A percentile compares a stretch with the other conserved stretches of the same genome.
phyloP scores from a whole-genome alignment of 2,113 vertebrate genomes.

The Cepphus grylle region DNA sequence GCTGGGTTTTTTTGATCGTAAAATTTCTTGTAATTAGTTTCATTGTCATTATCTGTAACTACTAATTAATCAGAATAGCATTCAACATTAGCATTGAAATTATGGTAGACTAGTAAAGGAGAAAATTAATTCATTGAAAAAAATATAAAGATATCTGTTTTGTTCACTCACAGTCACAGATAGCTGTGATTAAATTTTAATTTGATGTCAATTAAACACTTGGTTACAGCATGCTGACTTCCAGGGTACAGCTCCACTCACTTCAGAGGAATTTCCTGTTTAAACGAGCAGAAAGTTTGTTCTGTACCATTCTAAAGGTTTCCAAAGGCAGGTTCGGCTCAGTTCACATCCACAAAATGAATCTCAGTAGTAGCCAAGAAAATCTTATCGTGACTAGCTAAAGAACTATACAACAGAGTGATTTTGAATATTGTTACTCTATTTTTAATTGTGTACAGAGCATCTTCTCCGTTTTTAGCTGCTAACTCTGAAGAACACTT shows the following conservation, averaged over 20 bases:
- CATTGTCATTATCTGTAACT: not conserved
- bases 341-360: not conserved
- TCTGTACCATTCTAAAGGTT: not conserved
- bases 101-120: not conserved
- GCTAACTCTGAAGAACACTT: not conserved
- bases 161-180: not conserved
- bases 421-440: not conserved
- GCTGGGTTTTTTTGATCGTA: not conserved
- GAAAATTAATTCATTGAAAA: conserved; percentile 5
- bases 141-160: not conserved
- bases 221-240: not conserved
- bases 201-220: conserved; percentile 29
- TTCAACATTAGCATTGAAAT: not conserved
- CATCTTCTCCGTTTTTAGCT: not conserved
- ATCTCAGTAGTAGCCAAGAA: not conserved
- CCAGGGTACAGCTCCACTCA: not conserved
- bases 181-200: conserved; percentile 38
- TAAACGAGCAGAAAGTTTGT: not conserved
- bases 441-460: not conserved
- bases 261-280: not conserved
- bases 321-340: not conserved
- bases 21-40: conserved; percentile 22
- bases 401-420: not conserved
- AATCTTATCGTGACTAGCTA: not conserved
- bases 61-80: conserved; percentile 11